These are phyloP conservation scores for Habroteleia sp. DNA, from an alignment of 2,888 invertebrate genomes.

Conservation along the genomic window DNA sequence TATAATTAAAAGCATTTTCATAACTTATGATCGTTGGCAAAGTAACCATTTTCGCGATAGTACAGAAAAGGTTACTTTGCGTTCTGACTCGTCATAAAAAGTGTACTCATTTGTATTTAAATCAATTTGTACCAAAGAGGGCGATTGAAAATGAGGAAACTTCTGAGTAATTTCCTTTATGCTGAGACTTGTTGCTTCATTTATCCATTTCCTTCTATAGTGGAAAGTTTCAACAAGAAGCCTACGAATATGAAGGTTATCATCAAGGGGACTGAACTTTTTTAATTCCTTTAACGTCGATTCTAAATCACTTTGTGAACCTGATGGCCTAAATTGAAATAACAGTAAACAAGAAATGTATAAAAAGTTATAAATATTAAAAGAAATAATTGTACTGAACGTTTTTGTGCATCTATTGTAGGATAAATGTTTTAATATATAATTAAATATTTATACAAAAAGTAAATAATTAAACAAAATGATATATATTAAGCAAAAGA, in stretches of 20 bases:
- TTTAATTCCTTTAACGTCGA: slow-evolving; percentile 6
- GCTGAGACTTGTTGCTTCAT: neutral
- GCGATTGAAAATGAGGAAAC: slow-evolving; percentile 14
- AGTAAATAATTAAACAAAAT: neutral
- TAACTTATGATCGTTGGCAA: no score
- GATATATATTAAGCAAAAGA: no score
- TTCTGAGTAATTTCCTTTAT: slow-evolving; percentile 15
- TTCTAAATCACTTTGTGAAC: slow-evolving; percentile 12
- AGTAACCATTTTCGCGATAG: no score
- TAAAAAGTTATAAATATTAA: neutral
- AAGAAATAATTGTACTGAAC: no score
- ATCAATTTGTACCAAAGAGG: slow-evolving; percentile 13
- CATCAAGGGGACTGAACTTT: slow-evolving; percentile 2
- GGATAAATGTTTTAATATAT: no score
- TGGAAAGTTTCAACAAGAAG: slow-evolving; percentile 17
- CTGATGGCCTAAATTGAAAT: slow-evolving; percentile 3
- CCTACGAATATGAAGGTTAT: slow-evolving; percentile 13
- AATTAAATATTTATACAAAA: neutral
- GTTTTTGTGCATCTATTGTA: neutral
- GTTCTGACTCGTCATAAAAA: no score
- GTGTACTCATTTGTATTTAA: no score
- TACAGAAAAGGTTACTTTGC: no score
- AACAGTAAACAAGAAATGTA: neutral
- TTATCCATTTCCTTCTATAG: slow-evolving; percentile 11
- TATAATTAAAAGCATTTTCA: no score